Evolutionary conservation across 2,113 vertebrate species (phyloP).

Genomic region (Ctenodactylus gundi): DNA sequence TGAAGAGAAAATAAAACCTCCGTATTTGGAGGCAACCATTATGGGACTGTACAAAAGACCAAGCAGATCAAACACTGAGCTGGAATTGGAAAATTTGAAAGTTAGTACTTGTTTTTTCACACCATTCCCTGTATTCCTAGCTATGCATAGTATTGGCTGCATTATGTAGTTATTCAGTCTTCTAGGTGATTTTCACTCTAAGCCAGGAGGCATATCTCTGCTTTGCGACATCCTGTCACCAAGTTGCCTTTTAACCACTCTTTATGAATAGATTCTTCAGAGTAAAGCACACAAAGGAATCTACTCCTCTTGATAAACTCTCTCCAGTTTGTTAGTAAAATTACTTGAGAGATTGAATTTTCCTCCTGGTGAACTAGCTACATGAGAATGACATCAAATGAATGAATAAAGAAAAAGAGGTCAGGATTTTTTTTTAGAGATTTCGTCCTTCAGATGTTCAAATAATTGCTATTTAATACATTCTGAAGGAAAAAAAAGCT

Average conservation of each 20-base stretch:
- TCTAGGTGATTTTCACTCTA: neutral
- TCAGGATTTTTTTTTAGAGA: neutral
- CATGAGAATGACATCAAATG: neutral
- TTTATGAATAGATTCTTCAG: constrained; percentile 11
- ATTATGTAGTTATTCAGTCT: neutral
- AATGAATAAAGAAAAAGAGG: neutral
- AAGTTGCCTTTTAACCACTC: neutral
- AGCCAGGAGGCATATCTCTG: neutral
- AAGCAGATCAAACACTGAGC: neutral
- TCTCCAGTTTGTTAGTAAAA: constrained; percentile 38
- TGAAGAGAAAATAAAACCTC: neutral
- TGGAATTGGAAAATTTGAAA: neutral
- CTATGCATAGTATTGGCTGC: neutral
- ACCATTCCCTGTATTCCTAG: neutral
- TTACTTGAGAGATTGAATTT: constrained; percentile 40
- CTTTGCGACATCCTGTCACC: neutral
- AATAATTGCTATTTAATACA: neutral
- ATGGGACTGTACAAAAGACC: neutral
- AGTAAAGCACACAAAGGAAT: constrained; percentile 6
- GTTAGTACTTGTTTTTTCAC: neutral
- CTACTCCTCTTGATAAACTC: neutral
- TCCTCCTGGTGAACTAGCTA: constrained; percentile 2
- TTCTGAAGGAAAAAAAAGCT: neutral
- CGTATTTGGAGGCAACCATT: neutral
- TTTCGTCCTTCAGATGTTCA: constrained; percentile 1